Base-by-base conservation (phyloP, 2,888 invertebrate genomes). In the Teleogryllus oceanicus region DNA sequence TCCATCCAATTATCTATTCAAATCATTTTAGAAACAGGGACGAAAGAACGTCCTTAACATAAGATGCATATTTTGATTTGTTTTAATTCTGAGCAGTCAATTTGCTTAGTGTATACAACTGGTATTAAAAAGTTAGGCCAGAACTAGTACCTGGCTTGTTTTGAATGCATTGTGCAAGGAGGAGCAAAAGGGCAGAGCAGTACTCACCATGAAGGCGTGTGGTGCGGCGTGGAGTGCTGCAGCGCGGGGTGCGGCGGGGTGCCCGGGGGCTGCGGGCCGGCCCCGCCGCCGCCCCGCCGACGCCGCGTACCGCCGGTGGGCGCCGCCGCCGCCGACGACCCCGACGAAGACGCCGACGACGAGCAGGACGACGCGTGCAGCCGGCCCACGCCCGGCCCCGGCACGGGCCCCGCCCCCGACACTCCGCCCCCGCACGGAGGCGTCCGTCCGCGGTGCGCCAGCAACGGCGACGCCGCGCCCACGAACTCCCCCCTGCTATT, bases 331-430 rank as follows among this genome's bases (percentile, higher is more conserved):
- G 76, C 78, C 49, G 75, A n/a, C 78, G 76, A 37, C 62, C 77
- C 37, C 80, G 80, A 37, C 18, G 62, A 62, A 5, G 51, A 37
- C 76, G 74, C 13, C 79, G 79, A 79, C 21, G 79, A 77, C 77
- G 79, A 79, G 12, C 20, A 20, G 49, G 62, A 62, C 16, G 24
- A 62, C 62, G 77, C 77, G 49, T 76, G 77, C 77, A 62, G 62
- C 62, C 16, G 62, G 16, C 16, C 16, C 62, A 8, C n/a, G 13
- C 13, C 62, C 11, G 3, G 11, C 10, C 13, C 62, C 62, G 62
- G 62, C 62, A 4, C 16, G 89, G 90, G 88, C 49, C 80, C 79
- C 51, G 74, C 80, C 49, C n/a, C 21, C 49, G 18, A 18, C 79
- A 74, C 79, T 50, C 79, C 77, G 37, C 21, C 76, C 18, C 51